Conservation (phyloP, 2,888 invertebrate genomes). For the Hirtodrosophila histrioides region DNA sequence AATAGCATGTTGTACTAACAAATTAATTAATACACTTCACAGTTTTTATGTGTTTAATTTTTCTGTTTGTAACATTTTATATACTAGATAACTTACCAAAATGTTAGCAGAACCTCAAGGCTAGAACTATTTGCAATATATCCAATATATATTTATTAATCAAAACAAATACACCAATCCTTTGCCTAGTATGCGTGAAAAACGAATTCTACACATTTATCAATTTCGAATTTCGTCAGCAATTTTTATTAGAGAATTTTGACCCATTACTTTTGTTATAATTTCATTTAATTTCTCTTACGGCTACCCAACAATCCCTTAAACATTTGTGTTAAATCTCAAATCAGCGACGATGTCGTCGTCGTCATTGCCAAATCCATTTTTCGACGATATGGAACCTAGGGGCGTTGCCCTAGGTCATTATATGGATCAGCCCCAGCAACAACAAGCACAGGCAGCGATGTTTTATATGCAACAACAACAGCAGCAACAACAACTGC, state of each 20-base stretch:
- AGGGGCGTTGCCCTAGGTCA: constrained; percentile 35
- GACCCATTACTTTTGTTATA: constrained; percentile 23
- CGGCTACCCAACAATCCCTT: constrained; percentile 25
- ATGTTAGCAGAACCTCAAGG: constrained; percentile 11
- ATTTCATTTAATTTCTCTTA: constrained; percentile 48
- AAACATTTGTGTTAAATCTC: constrained; percentile 37
- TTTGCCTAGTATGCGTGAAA: constrained; percentile 47
- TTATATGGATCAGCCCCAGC: constrained; percentile 47
- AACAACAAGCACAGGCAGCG: constrained; percentile 39
- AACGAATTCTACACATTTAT: constrained; percentile 22
- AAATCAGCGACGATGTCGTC: constrained; percentile 56
- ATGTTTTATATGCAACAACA: constrained; percentile 59
- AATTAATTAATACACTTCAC: constrained; percentile 10
- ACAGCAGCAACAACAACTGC: constrained; percentile 38
- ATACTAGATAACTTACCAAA: constrained; percentile 4
- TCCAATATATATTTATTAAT: too few relatives aligned
- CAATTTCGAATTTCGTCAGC: constrained; percentile 26
- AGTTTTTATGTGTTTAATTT: constrained; percentile 1
- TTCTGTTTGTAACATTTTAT: not conserved
- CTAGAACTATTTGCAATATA: constrained; percentile 7
- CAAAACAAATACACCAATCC: constrained; percentile 12
- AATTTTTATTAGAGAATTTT: constrained; percentile 18
- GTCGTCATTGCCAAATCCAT: constrained; percentile 82
- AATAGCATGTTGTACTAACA: constrained; percentile 53
- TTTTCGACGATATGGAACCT: constrained; percentile 80